Evolutionary conservation across 2,797 vertebrate genomes (phyloP), one percentile per base, ranked within the genome.

Genomic region (Loris lydekkerianus): DNA sequence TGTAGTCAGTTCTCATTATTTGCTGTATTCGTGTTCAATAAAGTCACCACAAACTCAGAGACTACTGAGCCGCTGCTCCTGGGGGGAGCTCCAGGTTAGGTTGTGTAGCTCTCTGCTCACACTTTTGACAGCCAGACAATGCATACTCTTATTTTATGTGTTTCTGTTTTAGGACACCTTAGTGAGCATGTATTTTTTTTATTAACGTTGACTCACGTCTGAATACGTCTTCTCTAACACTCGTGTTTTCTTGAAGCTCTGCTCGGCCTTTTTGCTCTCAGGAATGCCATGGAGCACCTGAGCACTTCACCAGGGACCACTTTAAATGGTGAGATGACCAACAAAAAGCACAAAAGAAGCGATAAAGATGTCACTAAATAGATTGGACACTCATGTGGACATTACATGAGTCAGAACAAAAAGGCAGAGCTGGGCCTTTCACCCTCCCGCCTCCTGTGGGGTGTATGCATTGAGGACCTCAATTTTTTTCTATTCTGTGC

Each of bases 381-480:
- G 53, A 34, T 9, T 14, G 0, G 60, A 53, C 13, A 3, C 4
- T 14, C 34, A 34, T 23, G 29, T 34, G 37, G 31, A 25, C 7
- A 15, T 1, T 8, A 1, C 11, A 4, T 8, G 49, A 3, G 46
- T 3, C 0, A 5, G 10, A 46, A 46, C 40, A 4, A 11, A 34
- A 37, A 49, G n/a, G 29, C 0, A 0, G 70, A 46, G 15, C 17
- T 2, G 8, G 0, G 3, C 40, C 8, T n/a, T 23, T 43, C 37
- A 5, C 1, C 53, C 31, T 34, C 49, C 4, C 15, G 10, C 53
- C 31, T 34, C 49, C 4, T 9, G 15, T 9, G 7, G 61, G 10
- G 10, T 9, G 1, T 2, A 29, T 2, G 3, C 3, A 2, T 34
- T 0, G 0, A 3, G 60, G 2, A 1, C 3, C n/a, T 7, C 11